Evolutionary conservation across 2,888 invertebrate species (phyloP), one percentile per base, ranked within the genome.

Genomic region (Acanthoscelides obtectus): DNA sequence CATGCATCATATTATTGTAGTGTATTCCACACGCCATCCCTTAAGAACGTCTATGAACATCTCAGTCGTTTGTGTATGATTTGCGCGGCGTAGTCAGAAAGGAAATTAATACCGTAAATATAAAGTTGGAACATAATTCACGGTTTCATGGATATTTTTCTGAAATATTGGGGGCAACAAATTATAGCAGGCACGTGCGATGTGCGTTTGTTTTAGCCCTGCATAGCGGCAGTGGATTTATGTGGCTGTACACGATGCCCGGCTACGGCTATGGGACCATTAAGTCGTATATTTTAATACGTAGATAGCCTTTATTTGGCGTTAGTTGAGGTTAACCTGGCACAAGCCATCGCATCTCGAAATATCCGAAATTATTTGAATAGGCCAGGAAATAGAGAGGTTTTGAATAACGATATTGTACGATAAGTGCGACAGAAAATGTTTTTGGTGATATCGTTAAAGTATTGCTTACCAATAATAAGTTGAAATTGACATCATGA

Each of bases 71-170:
- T 6, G 45, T 45, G 12, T 45, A 45, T 45, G 45, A 45, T 45
- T 45, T 45, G 75, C 73, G 74, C 75, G 75, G 80, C 80, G 81
- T 81, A 83, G 81, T 80, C 80, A 79, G 79, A 80, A 73, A 81
- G 83, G 82, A 84, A 84, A 84, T 84, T 84, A 84, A 84, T 84
- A 84, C 83, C 84, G 84, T 85, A 85, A 85, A 85, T 84, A 84
- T 84, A 84, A 85, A 85, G 84, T 85, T 85, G 80, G 78, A 80
- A 79, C 83, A 83, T 85, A 84, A 85, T 81, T 85, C 85, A 85
- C 78, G 80, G 78, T 77, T 80, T 80, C 80, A 80, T 80, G 81
- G 83, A 45, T 45, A 83, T 84, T 85, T 85, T 84, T 83, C 82
- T 84, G 83, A 84, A 83, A 83, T 84, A 85, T 84, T 83, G 83